phyloP scores from a whole-genome alignment of 1,140 invertebrate species.

The Pteromalus puparum region DNA sequence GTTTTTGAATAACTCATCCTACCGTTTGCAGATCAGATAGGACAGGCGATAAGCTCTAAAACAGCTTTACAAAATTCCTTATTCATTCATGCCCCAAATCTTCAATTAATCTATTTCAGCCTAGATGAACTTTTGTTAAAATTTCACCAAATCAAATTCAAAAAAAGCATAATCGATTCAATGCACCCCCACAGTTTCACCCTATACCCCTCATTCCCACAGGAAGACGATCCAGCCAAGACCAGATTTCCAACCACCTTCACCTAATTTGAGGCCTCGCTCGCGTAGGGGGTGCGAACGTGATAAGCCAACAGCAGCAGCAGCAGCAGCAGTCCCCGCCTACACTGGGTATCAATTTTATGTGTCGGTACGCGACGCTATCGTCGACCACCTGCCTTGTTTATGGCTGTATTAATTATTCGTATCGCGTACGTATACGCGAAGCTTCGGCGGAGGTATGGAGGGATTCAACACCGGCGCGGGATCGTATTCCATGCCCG shows the following conservation, averaged over 20 bases:
- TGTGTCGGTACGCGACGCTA: conserved; percentile 58
- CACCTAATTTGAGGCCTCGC: conserved; percentile 25
- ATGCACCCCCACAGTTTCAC: not conserved
- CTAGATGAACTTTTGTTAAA: too few species aligned
- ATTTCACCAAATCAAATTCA: too few species aligned
- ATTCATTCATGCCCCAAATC: too few species aligned
- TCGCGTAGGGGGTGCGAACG: not conserved
- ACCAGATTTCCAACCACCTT: not conserved
- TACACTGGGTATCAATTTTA: conserved; percentile 61
- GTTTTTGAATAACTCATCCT: too few species aligned
- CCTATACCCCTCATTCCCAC: not conserved
- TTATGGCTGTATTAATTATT: conserved; percentile 67
- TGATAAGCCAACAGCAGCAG: conserved; percentile 14
- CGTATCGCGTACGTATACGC: conserved; percentile 61
- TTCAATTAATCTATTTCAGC: too few species aligned
- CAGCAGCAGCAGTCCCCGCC: conserved; percentile 11
- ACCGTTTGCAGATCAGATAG: too few species aligned
- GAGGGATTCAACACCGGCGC: conserved; percentile 5
- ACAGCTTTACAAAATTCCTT: too few species aligned
- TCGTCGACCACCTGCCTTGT: conserved; percentile 56
- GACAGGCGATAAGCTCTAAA: too few species aligned
- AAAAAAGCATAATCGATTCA: too few species aligned
- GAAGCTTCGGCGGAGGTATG: conserved; percentile 21
- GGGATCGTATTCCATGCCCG: conserved; percentile 51
- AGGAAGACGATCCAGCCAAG: not conserved